These are phyloP conservation scores for Caenorhabditis sp. DNA, from an alignment of 2,888 invertebrate species.

Conservation along the genomic window DNA sequence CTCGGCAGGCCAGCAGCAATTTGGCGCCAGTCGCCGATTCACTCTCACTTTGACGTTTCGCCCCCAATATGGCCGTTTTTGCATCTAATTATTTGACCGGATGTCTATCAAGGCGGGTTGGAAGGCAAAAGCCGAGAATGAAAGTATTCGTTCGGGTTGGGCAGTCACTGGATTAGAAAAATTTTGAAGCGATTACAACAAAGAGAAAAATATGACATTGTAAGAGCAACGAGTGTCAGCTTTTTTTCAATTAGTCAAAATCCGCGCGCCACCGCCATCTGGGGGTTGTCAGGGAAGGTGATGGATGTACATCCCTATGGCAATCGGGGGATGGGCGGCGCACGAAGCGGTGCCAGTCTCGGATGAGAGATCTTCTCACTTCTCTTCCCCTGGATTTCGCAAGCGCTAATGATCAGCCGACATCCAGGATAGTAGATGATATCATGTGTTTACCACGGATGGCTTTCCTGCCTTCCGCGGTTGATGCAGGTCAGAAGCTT, in stretches of 20 bases:
- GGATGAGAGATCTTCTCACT: slow-evolving; percentile 7
- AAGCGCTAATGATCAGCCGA: slow-evolving; percentile 27
- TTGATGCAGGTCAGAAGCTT: slow-evolving; percentile 11
- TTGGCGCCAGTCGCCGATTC: slow-evolving; percentile 48
- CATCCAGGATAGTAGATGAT: slow-evolving; percentile 39
- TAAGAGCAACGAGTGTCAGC: background rate
- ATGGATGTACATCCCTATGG: slow-evolving; percentile 50
- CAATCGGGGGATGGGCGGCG: slow-evolving; percentile 22
- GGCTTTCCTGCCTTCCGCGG: slow-evolving; percentile 5
- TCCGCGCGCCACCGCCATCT: slow-evolving; percentile 30
- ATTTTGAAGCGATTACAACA: background rate
- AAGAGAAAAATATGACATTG: background rate
- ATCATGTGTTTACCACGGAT: slow-evolving; percentile 32
- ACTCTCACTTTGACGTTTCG: slow-evolving; percentile 55
- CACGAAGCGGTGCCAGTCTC: slow-evolving; percentile 46
- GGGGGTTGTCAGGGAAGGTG: slow-evolving; percentile 46
- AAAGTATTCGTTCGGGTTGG: background rate
- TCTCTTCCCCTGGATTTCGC: slow-evolving; percentile 21
- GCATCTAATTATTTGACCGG: slow-evolving; percentile 60
- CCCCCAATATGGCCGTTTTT: slow-evolving; percentile 52
- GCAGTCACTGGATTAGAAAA: slow-evolving; percentile 1
- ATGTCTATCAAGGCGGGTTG: slow-evolving; percentile 38
- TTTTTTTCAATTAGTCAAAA: slow-evolving; percentile 46
- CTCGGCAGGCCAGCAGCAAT: slow-evolving; percentile 41
- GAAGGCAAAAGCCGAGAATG: background rate